Conservation (phyloP, 2,113 vertebrate genomes). For the Acrocephalus kingi region DNA sequence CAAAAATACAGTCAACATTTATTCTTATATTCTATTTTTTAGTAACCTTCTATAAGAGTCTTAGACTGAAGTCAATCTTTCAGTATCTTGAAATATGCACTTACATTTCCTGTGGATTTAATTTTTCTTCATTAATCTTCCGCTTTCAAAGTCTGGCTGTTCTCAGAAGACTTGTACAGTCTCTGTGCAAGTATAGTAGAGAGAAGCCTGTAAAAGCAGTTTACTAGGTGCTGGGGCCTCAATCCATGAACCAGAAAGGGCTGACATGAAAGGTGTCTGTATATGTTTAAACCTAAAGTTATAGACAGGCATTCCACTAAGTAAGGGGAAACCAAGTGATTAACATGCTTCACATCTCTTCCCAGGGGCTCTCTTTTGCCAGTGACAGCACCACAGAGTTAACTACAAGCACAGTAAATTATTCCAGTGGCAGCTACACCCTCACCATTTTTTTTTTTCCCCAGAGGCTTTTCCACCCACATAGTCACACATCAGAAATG, state of each 20-base stretch:
- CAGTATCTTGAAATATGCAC: accelerated
- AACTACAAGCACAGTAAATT: background rate
- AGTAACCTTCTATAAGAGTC: background rate
- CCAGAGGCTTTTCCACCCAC: background rate
- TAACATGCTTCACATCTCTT: background rate
- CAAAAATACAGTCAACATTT: background rate
- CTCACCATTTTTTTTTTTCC: background rate
- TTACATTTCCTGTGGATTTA: background rate
- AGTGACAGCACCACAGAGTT: background rate
- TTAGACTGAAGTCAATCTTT: background rate
- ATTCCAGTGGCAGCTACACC: background rate
- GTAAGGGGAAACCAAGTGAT: background rate
- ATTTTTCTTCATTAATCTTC: background rate
- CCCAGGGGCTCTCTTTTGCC: background rate
- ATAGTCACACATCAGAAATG: background rate
- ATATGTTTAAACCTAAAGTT: background rate
- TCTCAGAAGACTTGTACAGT: background rate
- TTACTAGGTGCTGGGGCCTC: background rate
- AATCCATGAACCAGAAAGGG: background rate
- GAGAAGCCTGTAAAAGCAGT: background rate
- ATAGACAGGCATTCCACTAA: background rate
- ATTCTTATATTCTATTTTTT: background rate
- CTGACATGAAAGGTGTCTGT: background rate
- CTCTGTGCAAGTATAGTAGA: background rate
- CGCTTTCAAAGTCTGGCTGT: background rate